Base-by-base conservation (phyloP, 1,140 invertebrate genomes). In the Periplaneta americana region DNA sequence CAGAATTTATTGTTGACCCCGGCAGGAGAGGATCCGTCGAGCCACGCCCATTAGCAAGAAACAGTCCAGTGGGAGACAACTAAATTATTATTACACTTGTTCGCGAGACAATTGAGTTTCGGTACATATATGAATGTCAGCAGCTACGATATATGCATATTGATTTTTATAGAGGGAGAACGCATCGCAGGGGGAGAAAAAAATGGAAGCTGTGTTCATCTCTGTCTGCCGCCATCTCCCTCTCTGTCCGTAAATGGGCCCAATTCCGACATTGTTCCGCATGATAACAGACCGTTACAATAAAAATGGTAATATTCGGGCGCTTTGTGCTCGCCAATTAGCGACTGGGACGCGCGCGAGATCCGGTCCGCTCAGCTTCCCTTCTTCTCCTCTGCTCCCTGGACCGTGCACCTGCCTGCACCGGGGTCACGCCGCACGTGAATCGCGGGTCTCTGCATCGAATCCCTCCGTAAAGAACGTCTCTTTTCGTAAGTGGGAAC, bases 201-300 rank as follows among this genome's bases (percentile, higher is more conserved):
- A 66, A 66, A 66, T 66, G 48, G 48, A 8, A 66, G n/a, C n/a
- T n/a, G 48, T 66, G 22, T 66, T 48, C 28, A 5, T 66, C 48
- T 66, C n/a, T 66, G 22, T 66, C 48, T 66, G 22, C n/a, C 48
- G 22, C 77, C 34, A n/a, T 32, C 2, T 48, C 15, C 48, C 32
- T 66, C 48, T 36, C 66, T 34, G 18, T 34, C 34, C 35, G 34
- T 75, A 80, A 80, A 80, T 80, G 80, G 80, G 80, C 34, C 35
- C 80, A 80, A 80, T 80, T 80, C 80, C 80, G 80, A 34, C 57
- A 75, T 80, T 80, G 80, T 80, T 80, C 80, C 80, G 80, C 80
- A 75, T 66, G 66, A 80, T 80, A 80, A 80, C 80, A 75, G 80
- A 74, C 37, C 66, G 80, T 75, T 66, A 80, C 80, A 80, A 80